phyloP scores from a whole-genome alignment of 2,797 vertebrate species.

The Selene dorsalis region DNA sequence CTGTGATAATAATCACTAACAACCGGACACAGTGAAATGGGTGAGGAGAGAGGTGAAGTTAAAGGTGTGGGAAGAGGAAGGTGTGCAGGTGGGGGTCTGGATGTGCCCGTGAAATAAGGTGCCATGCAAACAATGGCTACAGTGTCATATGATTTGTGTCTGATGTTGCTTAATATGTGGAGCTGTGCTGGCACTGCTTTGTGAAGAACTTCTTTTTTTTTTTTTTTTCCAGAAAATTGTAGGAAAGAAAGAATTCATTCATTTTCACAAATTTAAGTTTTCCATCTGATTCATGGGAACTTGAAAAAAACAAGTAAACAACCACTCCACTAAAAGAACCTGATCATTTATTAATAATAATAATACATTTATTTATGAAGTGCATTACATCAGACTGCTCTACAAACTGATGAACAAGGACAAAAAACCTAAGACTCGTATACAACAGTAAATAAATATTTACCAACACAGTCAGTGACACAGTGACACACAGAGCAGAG shows the following conservation, averaged over 20 bases:
- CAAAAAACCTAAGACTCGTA: too few species aligned
- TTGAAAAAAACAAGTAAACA: too few species aligned
- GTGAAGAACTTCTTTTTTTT: not conserved
- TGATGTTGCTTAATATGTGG: constrained; percentile 42
- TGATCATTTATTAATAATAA: too few species aligned
- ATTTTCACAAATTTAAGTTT: not conserved
- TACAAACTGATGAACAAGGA: too few species aligned
- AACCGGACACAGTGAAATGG: constrained; percentile 68
- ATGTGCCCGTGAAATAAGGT: constrained; percentile 49
- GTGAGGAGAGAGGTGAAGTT: constrained; percentile 54
- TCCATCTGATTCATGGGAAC: not conserved
- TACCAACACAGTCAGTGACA: not conserved
- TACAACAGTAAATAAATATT: too few species aligned
- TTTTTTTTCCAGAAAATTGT: not conserved
- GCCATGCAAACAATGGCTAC: constrained; percentile 50
- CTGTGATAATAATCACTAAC: constrained; percentile 81
- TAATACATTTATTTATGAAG: too few species aligned
- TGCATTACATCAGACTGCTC: too few species aligned
- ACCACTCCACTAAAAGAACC: constrained; percentile 4
- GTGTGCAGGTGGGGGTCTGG: constrained; percentile 61
- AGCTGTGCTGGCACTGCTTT: constrained; percentile 1
- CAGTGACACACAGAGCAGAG: constrained; percentile 1
- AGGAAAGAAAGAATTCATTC: not conserved
- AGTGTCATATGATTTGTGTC: constrained; percentile 75
- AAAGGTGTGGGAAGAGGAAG: constrained; percentile 71